Percentiles rank a stretch among this genome's conserved stretches.
phyloP scores from a whole-genome alignment of 2,888 invertebrate species.

The Tribolium freemani region DNA sequence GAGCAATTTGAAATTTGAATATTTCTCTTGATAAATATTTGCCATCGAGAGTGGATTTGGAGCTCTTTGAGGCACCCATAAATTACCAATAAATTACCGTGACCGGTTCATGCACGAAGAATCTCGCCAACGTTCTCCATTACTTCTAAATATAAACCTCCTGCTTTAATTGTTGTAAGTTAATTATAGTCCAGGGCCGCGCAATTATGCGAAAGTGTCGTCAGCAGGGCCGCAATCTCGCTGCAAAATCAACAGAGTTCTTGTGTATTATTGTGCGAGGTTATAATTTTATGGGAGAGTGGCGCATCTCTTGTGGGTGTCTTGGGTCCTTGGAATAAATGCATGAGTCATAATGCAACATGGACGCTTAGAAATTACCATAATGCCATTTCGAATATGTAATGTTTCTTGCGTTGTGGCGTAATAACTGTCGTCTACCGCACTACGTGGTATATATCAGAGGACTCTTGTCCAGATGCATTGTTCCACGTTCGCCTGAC shows the following conservation, averaged over 20 bases:
- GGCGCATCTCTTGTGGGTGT: slow-evolving; percentile 30
- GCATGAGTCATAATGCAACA: slow-evolving; percentile 42
- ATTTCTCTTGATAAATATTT: slow-evolving; percentile 26
- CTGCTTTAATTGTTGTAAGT: slow-evolving; percentile 40
- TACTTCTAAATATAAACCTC: slow-evolving; percentile 40
- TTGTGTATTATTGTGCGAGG: slow-evolving; percentile 3
- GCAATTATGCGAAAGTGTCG: slow-evolving; percentile 38
- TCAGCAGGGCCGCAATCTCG: slow-evolving; percentile 28
- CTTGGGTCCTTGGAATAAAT: slow-evolving; percentile 41
- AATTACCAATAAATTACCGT: slow-evolving; percentile 34
- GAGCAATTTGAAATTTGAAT: slow-evolving; percentile 25
- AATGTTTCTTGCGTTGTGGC: slow-evolving; percentile 47
- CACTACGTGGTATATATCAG: slow-evolving; percentile 44
- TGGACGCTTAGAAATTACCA: slow-evolving; percentile 45
- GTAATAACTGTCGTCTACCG: slow-evolving; percentile 48
- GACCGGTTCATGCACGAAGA: slow-evolving; percentile 36
- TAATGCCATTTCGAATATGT: slow-evolving; percentile 48
- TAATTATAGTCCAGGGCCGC: slow-evolving; percentile 43
- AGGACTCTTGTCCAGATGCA: slow-evolving; percentile 40
- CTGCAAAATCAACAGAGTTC: slow-evolving; percentile 21
- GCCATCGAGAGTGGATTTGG: slow-evolving; percentile 22
- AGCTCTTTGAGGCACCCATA: slow-evolving; percentile 30
- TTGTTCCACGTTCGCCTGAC: background rate
- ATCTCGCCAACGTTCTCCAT: slow-evolving; percentile 36
- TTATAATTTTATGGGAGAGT: slow-evolving; percentile 23